phyloP scores from a whole-genome alignment of 2,888 invertebrate species.

The Tyria jacobaeae region DNA sequence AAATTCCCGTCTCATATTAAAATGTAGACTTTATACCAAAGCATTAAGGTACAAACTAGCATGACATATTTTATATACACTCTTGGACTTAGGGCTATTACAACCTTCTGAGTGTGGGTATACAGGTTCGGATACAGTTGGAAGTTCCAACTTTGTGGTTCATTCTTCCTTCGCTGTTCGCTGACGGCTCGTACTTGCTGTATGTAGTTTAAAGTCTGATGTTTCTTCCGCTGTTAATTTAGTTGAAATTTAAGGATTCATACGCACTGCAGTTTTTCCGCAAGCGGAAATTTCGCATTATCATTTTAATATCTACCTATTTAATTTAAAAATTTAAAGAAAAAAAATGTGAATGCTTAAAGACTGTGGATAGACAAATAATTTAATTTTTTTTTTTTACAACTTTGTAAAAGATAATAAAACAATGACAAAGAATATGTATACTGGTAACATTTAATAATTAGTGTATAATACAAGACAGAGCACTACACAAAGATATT shows the following conservation, averaged over 20 bases:
- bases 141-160: constrained; percentile 91
- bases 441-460: background rate
- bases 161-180: constrained; percentile 72
- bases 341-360: no score
- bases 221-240: constrained; percentile 71
- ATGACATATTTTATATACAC: constrained; percentile 8
- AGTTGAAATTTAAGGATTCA: background rate
- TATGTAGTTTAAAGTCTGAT: constrained; percentile 75
- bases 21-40: constrained; percentile 7
- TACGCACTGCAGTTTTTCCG: constrained; percentile 3
- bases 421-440: background rate
- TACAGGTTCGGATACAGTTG: constrained; percentile 94
- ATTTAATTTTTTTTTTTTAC: no score
- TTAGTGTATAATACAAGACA: background rate
- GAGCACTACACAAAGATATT: background rate
- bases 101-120: constrained; percentile 94
- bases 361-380: no score
- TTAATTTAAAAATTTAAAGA: no score
- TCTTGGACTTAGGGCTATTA: constrained; percentile 9
- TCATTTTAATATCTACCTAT: background rate
- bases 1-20: constrained; percentile 1
- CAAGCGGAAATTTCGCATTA: constrained; percentile 3
- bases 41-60: constrained; percentile 11
- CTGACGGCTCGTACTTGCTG: constrained; percentile 78
- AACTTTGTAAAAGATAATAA: background rate